These are phyloP conservation scores for Odontamblyopus rebecca DNA, from an alignment of 2,797 vertebrate genomes.

Conservation along the genomic window DNA sequence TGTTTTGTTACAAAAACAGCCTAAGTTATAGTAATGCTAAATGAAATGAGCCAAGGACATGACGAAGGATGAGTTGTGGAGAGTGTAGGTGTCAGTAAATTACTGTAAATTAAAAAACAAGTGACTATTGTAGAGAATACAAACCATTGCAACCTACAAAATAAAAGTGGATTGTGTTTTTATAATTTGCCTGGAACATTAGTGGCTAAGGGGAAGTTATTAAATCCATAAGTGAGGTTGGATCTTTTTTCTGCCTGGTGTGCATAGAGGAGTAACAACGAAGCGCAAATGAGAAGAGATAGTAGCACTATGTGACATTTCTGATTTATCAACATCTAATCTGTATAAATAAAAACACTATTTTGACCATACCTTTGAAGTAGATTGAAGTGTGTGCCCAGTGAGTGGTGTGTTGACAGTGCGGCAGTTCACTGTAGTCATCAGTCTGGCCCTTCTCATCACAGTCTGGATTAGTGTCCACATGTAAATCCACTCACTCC, in stretches of 20 bases:
- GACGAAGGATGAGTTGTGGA: conserved; percentile 49
- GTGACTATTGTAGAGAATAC: background rate
- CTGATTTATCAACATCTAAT: background rate
- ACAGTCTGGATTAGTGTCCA: conserved; percentile 74
- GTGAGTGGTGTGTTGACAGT: conserved; percentile 34
- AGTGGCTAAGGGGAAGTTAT: background rate
- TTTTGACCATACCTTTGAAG: conserved; percentile 56
- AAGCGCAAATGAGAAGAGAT: no score
- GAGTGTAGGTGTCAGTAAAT: conserved; percentile 1
- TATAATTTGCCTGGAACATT: background rate
- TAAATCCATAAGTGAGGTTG: background rate
- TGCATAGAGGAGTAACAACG: no score
- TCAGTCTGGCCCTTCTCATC: conserved; percentile 72
- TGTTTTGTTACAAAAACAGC: conserved; percentile 84
- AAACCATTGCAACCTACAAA: background rate
- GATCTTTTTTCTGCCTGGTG: no score
- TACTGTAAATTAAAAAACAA: background rate
- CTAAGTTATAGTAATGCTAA: conserved; percentile 72
- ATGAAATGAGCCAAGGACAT: conserved; percentile 67
- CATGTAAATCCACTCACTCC: conserved; percentile 74
- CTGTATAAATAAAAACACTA: conserved; percentile 13
- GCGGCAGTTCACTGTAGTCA: conserved; percentile 63
- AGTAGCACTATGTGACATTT: background rate
- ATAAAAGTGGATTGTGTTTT: background rate
- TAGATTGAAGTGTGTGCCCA: conserved; percentile 18